Evolutionary conservation across 2,113 vertebrate species (phyloP).

Genomic region (Turdus rufiventris): DNA sequence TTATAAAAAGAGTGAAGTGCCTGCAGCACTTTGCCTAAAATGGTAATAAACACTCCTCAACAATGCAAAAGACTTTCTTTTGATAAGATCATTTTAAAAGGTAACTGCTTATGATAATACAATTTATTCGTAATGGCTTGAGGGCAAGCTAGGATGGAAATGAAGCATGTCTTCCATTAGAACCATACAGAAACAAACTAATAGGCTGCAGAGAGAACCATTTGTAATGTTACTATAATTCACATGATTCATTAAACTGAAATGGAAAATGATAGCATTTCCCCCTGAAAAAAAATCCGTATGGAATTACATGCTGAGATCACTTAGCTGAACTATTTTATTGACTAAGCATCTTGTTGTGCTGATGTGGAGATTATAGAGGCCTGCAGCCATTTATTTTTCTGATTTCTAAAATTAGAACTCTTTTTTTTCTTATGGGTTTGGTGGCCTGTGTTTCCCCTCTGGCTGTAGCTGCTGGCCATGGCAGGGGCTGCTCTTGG

Average conservation of each 20-base stretch:
- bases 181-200: constrained; percentile 99
- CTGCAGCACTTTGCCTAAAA: constrained; percentile 73
- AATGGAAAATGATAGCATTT: constrained; percentile 95
- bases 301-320: constrained; percentile 85
- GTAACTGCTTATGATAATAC: constrained; percentile 92
- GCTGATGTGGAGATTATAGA: constrained; percentile 76
- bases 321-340: constrained; percentile 88
- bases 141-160: constrained; percentile 86
- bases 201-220: constrained; percentile 96
- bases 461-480: background rate
- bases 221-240: constrained; percentile 99
- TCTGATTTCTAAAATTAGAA: constrained; percentile 52
- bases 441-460: background rate
- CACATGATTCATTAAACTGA: constrained; percentile 99
- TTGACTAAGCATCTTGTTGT: constrained; percentile 89
- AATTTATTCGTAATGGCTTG: constrained; percentile 89
- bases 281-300: constrained; percentile 84
- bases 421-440: background rate
- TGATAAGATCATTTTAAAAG: constrained; percentile 84
- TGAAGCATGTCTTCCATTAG: constrained; percentile 96
- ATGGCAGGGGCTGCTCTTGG: background rate
- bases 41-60: constrained; percentile 76
- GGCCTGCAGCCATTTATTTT: constrained; percentile 50
- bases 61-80: constrained; percentile 74
- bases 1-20: constrained; percentile 10